Percentiles rank a stretch among this genome's conserved stretches.
Evolutionary conservation across 2,113 vertebrate genomes (phyloP).

Genomic region (Piaya cayana): DNA sequence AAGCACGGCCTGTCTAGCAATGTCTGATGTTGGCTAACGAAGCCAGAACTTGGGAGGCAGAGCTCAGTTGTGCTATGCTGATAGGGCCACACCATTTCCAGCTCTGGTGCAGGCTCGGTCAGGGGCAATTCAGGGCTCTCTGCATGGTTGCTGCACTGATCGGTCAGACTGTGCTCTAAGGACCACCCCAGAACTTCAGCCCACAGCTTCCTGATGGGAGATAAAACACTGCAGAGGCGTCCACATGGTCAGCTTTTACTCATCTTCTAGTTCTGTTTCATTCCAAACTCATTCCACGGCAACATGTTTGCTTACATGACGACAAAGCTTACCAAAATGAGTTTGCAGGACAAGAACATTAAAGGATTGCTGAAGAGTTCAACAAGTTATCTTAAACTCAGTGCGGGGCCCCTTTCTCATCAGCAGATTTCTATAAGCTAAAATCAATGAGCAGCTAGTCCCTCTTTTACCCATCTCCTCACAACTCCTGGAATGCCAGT

Average conservation of each 20-base stretch:
- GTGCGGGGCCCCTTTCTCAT: not conserved
- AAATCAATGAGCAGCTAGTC: not conserved
- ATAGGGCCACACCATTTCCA: not conserved
- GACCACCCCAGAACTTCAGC: conserved; percentile 64
- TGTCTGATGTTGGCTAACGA: not conserved
- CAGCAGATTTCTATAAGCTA: not conserved
- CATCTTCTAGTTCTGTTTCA: conserved; percentile 28
- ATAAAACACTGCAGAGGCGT: conserved; percentile 53
- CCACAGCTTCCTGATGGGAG: conserved; percentile 64
- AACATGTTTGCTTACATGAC: not conserved
- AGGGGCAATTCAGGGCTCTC: not conserved
- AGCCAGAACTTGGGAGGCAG: conserved; percentile 37
- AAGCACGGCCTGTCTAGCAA: not conserved
- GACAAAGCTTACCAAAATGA: not conserved
- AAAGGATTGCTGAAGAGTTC: not conserved
- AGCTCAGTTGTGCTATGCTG: not conserved
- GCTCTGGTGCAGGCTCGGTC: not conserved
- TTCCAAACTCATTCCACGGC: conserved; percentile 46
- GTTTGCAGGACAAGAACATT: not conserved
- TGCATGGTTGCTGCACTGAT: not conserved
- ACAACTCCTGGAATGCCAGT: not conserved
- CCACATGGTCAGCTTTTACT: conserved; percentile 48
- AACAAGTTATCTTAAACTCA: not conserved
- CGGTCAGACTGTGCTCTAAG: not conserved
- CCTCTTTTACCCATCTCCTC: not conserved